Evolutionary conservation across 2,113 vertebrate species (phyloP).

Genomic region (Notechis scutatus): DNA sequence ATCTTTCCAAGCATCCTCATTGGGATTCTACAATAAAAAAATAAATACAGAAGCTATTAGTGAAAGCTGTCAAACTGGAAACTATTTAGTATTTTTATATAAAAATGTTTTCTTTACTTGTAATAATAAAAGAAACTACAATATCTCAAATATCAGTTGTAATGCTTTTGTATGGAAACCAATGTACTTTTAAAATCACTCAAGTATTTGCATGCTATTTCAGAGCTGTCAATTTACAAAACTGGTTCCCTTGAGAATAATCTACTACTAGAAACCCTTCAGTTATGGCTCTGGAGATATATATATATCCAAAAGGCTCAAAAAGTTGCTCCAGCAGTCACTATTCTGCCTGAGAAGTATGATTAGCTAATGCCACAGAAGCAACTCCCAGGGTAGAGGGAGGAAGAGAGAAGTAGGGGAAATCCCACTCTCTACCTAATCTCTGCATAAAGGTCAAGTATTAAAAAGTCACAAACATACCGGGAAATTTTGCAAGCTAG

Average conservation of each 20-base stretch:
- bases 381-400: too few species aligned
- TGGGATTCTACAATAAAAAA: constrained; percentile 78
- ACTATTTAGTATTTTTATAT: neutral
- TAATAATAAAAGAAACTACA: neutral
- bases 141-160: neutral
- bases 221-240: neutral
- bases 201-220: neutral
- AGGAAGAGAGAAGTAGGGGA: neutral
- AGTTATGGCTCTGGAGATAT: neutral
- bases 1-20: constrained; percentile 88
- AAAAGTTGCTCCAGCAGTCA: neutral
- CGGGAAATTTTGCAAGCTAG: neutral
- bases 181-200: neutral
- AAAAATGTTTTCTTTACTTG: neutral
- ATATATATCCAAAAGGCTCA: too few species aligned
- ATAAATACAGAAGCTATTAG: constrained; percentile 33
- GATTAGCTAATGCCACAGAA: neutral
- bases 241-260: neutral
- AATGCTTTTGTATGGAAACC: neutral
- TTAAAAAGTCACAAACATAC: neutral
- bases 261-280: neutral
- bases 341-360: neutral
- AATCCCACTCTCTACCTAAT: neutral
- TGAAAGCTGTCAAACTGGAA: neutral
- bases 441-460: neutral